Base-by-base conservation (phyloP, 2,113 vertebrate species). In the Oncorhynchus gorbuscha region DNA sequence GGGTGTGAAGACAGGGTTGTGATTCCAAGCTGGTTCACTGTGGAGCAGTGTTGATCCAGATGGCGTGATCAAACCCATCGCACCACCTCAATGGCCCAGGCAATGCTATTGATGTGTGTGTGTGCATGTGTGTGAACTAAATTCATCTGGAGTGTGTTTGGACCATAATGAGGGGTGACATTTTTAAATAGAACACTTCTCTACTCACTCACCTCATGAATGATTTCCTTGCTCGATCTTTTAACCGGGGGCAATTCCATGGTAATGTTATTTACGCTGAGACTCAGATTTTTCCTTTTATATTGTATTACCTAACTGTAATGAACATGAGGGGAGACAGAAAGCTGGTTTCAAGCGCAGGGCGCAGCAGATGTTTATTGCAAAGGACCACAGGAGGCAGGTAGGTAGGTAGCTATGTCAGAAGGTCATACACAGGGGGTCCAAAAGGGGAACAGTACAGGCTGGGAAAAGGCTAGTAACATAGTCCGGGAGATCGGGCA, bases 211-310 rank as follows among this genome's bases (percentile, higher is more conserved):
- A 74, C 68, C 48, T 69, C 65, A n/a, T 66, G 39, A 81, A 80
- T 86, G 78, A 75, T 69, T 81, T 75, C 75, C 78, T 78, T 76
- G 55, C 75, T 75, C 51, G 69, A 75, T 80, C 74, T 86, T 83
- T 45, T 39, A 45, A 86, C 74, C 71, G 79, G 77, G 51, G 51
- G 12, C 51, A 45, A 11, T 45, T 45, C 39, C 39, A 45, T 11
- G 39, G 9, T 45, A 12, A 11, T 45, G 39, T 9, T 45, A 45
- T 45, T 45, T 11, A 45, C 39, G 39, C 39, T 11, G 39, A 45
- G 39, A 45, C 9, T 45, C 9, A 0, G 9, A 45, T 11, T 45
- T 45, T 45, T 45, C 39, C 9, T 11, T 45, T 45, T 45, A 45
- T 3, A 12, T 12, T 11, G 9, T 45, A 45, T 45, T 45, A 45